Evolutionary conservation across 1,140 invertebrate genomes (phyloP), one percentile per base, ranked within the genome.

Genomic region (Portunus trituberculatus): DNA sequence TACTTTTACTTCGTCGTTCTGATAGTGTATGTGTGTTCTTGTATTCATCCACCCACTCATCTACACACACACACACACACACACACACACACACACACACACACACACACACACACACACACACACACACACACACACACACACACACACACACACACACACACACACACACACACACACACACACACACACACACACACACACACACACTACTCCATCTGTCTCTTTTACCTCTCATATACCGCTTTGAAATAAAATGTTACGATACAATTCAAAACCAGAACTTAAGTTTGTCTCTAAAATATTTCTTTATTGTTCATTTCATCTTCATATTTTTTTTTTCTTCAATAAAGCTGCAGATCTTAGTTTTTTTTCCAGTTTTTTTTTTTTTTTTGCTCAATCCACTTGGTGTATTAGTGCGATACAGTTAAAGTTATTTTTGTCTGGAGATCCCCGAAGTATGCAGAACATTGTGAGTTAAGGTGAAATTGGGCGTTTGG

Each of bases 51-150:
- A 39, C 39, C 39, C 39, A 39, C 39, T 6, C 39, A 39, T 39
- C 39, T 12, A 83, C 25, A 91, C 25, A 91, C 25, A 92, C 28
- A 67, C 28, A 67, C 28, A 92, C 28, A 67, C 28, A 92, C 48
- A 92, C 48, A 67, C 48, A 92, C 48, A 92, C 48, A 67, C 48
- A 92, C 46, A 91, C 46, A 76, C 46, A 91, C 46, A 91, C 46
- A 76, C 46, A 91, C 45, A 91, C 45, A 91, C 45, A 83, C 25
- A 91, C 25, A 91, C 25, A 92, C 28, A 67, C 28, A 67, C 28
- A 92, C 28, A 67, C 28, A 92, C 48, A 92, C 48, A 67, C 48
- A 92, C 48, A 92, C 48, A 67, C 48, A 92, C 46, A 91, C 46
- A 76, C 46, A 91, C 46, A 91, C 46, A 76, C 46, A 91, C 39